Conservation (phyloP, 2,113 vertebrate species). For the Megaceryle maxima region DNA sequence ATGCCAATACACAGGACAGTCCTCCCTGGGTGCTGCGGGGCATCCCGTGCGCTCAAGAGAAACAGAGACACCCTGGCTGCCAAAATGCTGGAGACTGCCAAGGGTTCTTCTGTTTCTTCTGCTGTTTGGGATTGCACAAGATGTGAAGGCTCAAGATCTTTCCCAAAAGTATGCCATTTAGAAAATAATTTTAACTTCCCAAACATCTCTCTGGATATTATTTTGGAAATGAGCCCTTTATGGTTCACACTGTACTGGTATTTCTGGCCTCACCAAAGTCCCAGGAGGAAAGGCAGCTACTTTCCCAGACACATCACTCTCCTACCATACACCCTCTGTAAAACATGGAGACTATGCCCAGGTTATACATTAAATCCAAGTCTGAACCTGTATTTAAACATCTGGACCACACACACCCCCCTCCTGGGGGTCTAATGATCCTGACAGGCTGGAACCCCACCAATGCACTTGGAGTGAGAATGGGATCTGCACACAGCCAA, state of each 20-base stretch:
- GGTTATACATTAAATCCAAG: background rate
- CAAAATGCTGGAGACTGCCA: background rate
- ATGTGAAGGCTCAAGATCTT: background rate
- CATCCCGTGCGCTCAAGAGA: background rate
- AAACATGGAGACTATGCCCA: background rate
- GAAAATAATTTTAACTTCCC: background rate
- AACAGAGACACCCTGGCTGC: background rate
- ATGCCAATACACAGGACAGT: background rate
- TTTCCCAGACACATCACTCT: background rate
- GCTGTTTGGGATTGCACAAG: background rate
- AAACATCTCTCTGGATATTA: background rate
- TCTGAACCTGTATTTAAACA: background rate
- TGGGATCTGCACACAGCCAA: background rate
- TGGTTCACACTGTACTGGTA: background rate
- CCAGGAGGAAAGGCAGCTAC: background rate
- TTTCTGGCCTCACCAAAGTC: background rate
- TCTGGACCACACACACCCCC: background rate
- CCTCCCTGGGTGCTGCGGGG: background rate
- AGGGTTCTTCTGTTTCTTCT: background rate
- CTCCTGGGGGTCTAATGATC: background rate
- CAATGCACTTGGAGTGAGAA: background rate
- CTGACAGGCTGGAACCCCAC: background rate
- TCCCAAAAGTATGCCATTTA: background rate
- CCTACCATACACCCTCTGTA: background rate
- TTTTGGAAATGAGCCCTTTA: background rate